Evolutionary conservation across 2,113 vertebrate genomes (phyloP).

Genomic region (pig (Sus scrofa)): DNA sequence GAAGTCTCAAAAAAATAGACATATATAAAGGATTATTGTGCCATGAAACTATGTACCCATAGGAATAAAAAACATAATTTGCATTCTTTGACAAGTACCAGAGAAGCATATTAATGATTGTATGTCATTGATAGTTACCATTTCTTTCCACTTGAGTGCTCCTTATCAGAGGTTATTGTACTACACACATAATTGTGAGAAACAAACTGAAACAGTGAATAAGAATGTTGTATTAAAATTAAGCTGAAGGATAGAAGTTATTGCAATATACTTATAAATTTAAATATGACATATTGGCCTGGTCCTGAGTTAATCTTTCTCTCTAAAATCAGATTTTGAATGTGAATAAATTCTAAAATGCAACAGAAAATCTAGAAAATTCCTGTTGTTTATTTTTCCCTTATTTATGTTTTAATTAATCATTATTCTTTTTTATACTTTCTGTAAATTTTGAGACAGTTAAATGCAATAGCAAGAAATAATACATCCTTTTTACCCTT

Average conservation of each 20-base stretch:
- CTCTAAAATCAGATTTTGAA: background rate
- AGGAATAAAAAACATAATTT: background rate
- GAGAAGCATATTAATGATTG: background rate
- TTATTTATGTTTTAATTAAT: background rate
- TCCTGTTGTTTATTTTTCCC: background rate
- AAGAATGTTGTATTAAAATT: background rate
- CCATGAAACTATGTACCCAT: background rate
- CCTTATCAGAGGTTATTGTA: background rate
- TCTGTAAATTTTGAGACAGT: background rate
- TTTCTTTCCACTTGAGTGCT: background rate
- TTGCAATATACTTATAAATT: background rate
- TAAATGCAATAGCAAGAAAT: background rate
- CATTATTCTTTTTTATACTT: background rate
- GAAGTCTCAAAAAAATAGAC: too few species aligned
- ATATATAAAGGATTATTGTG: background rate
- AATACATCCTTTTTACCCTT: background rate
- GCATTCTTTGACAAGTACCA: background rate
- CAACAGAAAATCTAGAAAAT: background rate
- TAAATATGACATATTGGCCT: background rate
- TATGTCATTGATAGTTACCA: background rate
- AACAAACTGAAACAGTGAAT: background rate
- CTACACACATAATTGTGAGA: background rate
- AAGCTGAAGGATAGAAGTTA: background rate
- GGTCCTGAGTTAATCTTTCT: background rate
- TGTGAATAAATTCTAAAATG: background rate